Conservation (phyloP, 2,888 invertebrate genomes). For the Agonopterix subpropinquella region DNA sequence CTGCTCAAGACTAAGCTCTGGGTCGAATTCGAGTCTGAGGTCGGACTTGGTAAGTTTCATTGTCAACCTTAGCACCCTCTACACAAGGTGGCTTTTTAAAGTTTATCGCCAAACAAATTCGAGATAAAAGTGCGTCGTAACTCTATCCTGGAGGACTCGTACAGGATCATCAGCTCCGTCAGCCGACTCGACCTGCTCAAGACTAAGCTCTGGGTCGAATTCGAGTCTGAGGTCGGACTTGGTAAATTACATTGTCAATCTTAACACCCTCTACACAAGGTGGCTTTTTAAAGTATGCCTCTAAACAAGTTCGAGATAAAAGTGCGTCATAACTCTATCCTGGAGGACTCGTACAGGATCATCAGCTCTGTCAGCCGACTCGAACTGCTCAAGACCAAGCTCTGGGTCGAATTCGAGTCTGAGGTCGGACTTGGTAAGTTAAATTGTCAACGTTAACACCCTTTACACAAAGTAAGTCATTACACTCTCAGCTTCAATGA, state of each 20-base stretch:
- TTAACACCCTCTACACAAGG: too few species aligned
- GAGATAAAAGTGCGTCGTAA: slow-evolving; percentile 80
- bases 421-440: slow-evolving; percentile 88
- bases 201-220: slow-evolving; percentile 99
- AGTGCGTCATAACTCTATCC: slow-evolving; percentile 90
- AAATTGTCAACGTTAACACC: too few species aligned
- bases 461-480: too few species aligned
- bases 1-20: slow-evolving; percentile 97
- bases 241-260: slow-evolving; percentile 46
- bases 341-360: slow-evolving; percentile 97
- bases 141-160: slow-evolving; percentile 97
- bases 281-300: too few species aligned
- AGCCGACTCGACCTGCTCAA: slow-evolving; percentile 94
- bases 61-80: too few species aligned
- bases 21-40: slow-evolving; percentile 99
- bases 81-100: too few species aligned
- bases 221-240: slow-evolving; percentile 96
- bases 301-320: too few species aligned
- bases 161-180: slow-evolving; percentile 94
- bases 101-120: too few species aligned
- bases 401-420: slow-evolving; percentile 99
- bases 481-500: too few species aligned
- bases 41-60: slow-evolving; percentile 79
- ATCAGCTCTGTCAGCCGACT: slow-evolving; percentile 93
- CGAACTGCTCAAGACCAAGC: slow-evolving; percentile 95